Percentiles rank a stretch among this genome's conserved stretches.
Conservation (phyloP, 2,888 invertebrate genomes). For the Apodemia zela region DNA sequence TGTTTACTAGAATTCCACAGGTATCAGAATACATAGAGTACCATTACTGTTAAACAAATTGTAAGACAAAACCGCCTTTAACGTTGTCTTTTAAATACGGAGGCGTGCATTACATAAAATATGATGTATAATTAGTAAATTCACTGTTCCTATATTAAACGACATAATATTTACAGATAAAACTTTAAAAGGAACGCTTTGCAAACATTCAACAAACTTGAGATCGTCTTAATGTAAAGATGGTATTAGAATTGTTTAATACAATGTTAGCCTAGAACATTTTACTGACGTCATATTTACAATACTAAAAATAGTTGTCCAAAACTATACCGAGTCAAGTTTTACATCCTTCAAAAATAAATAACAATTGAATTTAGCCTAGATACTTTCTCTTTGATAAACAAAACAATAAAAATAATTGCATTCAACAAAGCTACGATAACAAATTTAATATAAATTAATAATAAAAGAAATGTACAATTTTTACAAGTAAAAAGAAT, state of each 20-base stretch:
- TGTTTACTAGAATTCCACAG: conserved; percentile 58
- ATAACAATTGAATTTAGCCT: conserved; percentile 80
- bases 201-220: conserved; percentile 80
- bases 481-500: conserved; percentile 75
- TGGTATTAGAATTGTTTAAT: conserved; percentile 69
- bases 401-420: conserved; percentile 80
- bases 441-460: conserved; percentile 80
- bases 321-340: conserved; percentile 68
- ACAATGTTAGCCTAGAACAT: conserved; percentile 69
- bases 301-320: conserved; percentile 46
- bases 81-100: conserved; percentile 49
- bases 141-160: conserved; percentile 71
- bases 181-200: conserved; percentile 80
- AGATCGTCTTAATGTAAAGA: conserved; percentile 80
- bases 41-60: conserved; percentile 63
- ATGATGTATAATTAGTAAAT: conserved; percentile 70
- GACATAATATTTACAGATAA: conserved; percentile 76
- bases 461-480: conserved; percentile 75
- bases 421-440: conserved; percentile 79
- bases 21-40: conserved; percentile 76
- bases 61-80: conserved; percentile 45
- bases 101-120: conserved; percentile 46
- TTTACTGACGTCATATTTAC: conserved; percentile 67
- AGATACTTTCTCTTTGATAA: conserved; percentile 77
- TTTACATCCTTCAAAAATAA: conserved; percentile 76